phyloP scores from a whole-genome alignment of 2,797 vertebrate genomes.

The Halcyon chelicuti region DNA sequence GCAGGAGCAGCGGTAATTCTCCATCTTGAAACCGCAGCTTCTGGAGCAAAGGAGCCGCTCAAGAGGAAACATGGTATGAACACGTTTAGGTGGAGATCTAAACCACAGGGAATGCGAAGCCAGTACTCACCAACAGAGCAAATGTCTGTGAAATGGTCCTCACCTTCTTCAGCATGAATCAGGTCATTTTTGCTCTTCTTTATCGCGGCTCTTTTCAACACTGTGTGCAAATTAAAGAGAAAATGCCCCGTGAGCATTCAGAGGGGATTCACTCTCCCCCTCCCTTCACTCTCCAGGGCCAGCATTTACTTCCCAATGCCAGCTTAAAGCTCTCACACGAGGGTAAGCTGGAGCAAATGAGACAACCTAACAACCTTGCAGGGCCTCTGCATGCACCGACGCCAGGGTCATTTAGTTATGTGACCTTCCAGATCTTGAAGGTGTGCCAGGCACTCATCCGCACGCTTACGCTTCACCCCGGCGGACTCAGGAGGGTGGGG shows the following conservation, averaged over 20 bases:
- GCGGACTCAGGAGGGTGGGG: neutral
- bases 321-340: neutral
- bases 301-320: conserved; percentile 8
- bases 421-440: neutral
- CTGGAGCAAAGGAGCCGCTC: neutral
- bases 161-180: conserved; percentile 94
- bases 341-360: neutral
- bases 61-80: neutral
- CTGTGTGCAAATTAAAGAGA: conserved; percentile 78
- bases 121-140: conserved; percentile 91
- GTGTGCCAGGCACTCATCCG: neutral
- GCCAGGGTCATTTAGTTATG: neutral
- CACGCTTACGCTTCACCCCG: neutral
- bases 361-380: neutral
- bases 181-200: conserved; percentile 96
- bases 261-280: neutral
- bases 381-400: neutral
- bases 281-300: conserved; percentile 3
- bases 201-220: conserved; percentile 91
- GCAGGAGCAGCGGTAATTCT: neutral
- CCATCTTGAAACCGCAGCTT: neutral
- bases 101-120: neutral
- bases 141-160: conserved; percentile 95
- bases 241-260: neutral
- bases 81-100: neutral